These are phyloP conservation scores for Oxyscelio sp. DNA, from an alignment of 2,888 invertebrate genomes.

Conservation along the genomic window DNA sequence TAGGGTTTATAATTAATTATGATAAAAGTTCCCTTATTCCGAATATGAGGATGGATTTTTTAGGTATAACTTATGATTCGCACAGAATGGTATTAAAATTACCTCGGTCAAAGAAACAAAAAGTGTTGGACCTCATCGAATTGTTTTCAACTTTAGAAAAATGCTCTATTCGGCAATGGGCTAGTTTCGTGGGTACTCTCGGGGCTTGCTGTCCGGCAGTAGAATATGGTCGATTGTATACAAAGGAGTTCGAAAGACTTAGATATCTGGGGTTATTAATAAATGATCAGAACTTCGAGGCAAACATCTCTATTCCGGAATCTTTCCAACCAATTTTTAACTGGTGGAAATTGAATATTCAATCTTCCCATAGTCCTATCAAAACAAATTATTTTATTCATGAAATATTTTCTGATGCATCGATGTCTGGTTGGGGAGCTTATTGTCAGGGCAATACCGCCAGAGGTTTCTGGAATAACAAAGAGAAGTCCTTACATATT, in stretches of 20 bases:
- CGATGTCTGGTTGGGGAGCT: slow-evolving; percentile 20
- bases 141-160: background rate
- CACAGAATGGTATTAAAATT: background rate
- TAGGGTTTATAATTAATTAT: slow-evolving; percentile 21
- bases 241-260: slow-evolving; percentile 6
- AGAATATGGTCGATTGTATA: slow-evolving; percentile 1
- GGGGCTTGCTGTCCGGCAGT: background rate
- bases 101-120: background rate
- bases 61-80: slow-evolving; percentile 36
- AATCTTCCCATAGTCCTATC: background rate
- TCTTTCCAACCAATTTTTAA: background rate
- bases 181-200: slow-evolving; percentile 1
- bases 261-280: background rate
- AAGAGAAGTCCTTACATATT: slow-evolving; percentile 23
- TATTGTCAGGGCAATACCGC: background rate
- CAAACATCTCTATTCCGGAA: background rate
- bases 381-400: background rate
- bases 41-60: slow-evolving; percentile 11
- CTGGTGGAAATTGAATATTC: slow-evolving; percentile 20
- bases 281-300: background rate
- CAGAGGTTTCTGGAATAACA: slow-evolving; percentile 10
- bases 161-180: slow-evolving; percentile 8
- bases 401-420: slow-evolving; percentile 32
- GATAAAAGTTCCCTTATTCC: slow-evolving; percentile 41
- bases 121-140: background rate